phyloP scores from a whole-genome alignment of 2,888 invertebrate species.

The Stenurella melanura region DNA sequence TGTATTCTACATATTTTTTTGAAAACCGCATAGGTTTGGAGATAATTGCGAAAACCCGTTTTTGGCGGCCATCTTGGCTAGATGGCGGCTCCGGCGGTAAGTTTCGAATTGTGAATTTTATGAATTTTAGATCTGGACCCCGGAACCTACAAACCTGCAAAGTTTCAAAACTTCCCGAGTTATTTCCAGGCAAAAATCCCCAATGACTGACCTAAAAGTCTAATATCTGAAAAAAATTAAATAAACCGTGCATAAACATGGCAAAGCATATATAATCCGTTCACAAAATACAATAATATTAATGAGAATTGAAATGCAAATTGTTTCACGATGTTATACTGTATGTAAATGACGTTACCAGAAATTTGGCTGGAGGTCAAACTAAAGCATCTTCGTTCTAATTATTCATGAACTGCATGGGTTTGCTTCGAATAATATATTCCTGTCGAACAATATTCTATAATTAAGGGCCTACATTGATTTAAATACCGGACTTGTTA shows the following conservation, averaged over 20 bases:
- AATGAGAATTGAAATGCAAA: constrained; percentile 63
- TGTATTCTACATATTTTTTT: too few relatives aligned
- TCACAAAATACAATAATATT: constrained; percentile 39
- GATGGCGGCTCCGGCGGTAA: too few relatives aligned
- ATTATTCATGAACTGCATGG: constrained; percentile 60
- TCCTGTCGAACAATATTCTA: constrained; percentile 38
- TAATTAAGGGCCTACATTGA: constrained; percentile 37
- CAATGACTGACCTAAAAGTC: too few relatives aligned
- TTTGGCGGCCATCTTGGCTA: too few relatives aligned
- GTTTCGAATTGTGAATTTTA: too few relatives aligned
- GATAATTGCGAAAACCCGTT: too few relatives aligned
- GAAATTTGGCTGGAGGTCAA: constrained; percentile 62
- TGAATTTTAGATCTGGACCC: too few relatives aligned
- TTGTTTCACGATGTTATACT: constrained; percentile 62
- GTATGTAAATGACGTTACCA: constrained; percentile 62
- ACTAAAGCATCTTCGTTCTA: constrained; percentile 58
- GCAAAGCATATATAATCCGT: neutral
- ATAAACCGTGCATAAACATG: neutral
- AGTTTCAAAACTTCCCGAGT: too few relatives aligned
- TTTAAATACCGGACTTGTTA: constrained; percentile 21
- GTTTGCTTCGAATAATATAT: constrained; percentile 42
- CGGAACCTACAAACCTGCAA: too few relatives aligned
- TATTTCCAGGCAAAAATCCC: too few relatives aligned
- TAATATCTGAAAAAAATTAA: neutral
- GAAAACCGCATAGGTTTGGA: too few relatives aligned